Evolutionary conservation across 2,888 invertebrate genomes (phyloP), one percentile per base, ranked within the genome.

Genomic region (Merodon equestris): DNA sequence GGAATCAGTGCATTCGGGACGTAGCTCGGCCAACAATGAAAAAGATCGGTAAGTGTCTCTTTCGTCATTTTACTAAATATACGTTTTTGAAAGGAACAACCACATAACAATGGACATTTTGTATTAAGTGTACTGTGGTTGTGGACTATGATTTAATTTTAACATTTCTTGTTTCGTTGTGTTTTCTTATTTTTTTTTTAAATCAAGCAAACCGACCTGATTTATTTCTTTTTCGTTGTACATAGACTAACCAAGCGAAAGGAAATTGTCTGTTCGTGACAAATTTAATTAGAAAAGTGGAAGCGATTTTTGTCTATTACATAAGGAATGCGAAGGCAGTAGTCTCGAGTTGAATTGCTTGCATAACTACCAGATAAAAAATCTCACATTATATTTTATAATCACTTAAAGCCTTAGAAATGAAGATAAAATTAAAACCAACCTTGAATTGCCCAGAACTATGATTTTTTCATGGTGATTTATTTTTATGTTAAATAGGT

Each of bases 1-100:
- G 82, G 94, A 92, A 81, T 94, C 94, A 84, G 94, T 94, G 61
- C 95, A 95, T 90, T 95, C 95, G 14, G 96, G 95, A 51, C 92
- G 95, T 83, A 95, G 95, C 89, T 95, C 95, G 75, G 92, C 94
- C 83, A 85, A 86, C 67, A 93, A 94, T 87, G 94, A 93, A 47
- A 92, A 91, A 84, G 90, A 92, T 83, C 91, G 93, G 90, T 92
- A 90, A 87, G 90, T 90, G 7, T 7, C 7, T 27, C 7, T 27
- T 27, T 27, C 3, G 27, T 27, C 0, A 12, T 47, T 13, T 40
- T 36, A 19, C 36, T 61, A 54, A 34, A 51, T 64, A 51, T 63
- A 47, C 17, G 48, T 54, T 50, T 71, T 56, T 64, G 34, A 40
- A 63, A 9, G 17, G 42, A 17, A 13, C 44, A 12, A 50, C 34